Evolutionary conservation across 2,113 vertebrate species (phyloP), one percentile per base, ranked within the genome.

Genomic region (Pterocles gutturalis): DNA sequence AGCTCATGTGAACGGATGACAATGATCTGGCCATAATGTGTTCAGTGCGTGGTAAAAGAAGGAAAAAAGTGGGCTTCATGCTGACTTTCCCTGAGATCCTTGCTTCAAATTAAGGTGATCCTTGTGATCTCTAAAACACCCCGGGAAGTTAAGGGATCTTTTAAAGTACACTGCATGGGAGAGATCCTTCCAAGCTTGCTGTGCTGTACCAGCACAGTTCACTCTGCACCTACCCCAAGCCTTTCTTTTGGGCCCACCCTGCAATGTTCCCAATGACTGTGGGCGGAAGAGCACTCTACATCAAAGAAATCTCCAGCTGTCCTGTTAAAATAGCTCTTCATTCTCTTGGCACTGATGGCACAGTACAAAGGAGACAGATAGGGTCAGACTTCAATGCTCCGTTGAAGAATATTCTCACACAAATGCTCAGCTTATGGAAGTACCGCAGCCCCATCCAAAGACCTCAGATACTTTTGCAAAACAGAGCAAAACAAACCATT

Each of bases 301-400:
- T 87, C 67, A 93, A 90, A 92, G 86, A 62, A 62, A 62, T 54
- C 43, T 70, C 72, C 55, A 86, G 51, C 85, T 38, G 21, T 60
- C 84, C 90, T 71, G 21, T 53, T 87, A 71, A 92, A 94, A 95
- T 66, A 89, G 34, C 33, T 87, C 71, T 83, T 67, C 46, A 53
- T 67, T 88, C 71, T 83, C 55, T 71, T 87, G 83, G 34, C 62
- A 71, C 33, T 75, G 53, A 49, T 36, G 88, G 20, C 72, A 90
- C 38, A 70, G 46, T 31, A 83, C 54, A 93, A 77, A 93, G 49
- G 79, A 78, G 46, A 66, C 16, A 80, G 49, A 2, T 25, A n/a
- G 55, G 80, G 67, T 95, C 85, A 92, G 66, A 90, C 55, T 86
- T 64, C 80, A 88, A 2, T 38, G 21, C 13, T 10, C 5, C 1